Base-by-base conservation (phyloP, 2,888 invertebrate species). In the Ceraclea dissimilis region DNA sequence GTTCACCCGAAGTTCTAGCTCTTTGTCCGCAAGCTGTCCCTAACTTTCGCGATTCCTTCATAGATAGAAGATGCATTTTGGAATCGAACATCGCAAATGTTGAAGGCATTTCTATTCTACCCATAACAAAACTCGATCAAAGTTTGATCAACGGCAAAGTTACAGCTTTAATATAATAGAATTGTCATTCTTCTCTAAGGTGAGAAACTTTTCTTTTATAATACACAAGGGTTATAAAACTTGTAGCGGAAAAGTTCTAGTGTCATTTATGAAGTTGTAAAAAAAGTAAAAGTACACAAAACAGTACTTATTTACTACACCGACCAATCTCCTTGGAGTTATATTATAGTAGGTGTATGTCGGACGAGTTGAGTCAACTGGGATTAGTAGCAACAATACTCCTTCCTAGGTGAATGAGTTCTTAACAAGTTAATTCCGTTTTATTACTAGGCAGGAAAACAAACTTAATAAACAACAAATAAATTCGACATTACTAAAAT, bases 231-330 rank as follows among this genome's bases (percentile, higher is more conserved):
- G 55, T 18, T n/a, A 46, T n/a, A 19, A 53, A 55, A 55, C 50
- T 55, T 55, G 44, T 51, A 55, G 50, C 50, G 50, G 46, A 46
- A 55, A 55, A 55, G 34, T 55, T 55, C 22, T 44, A 55, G 50
- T 50, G 50, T 55, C 55, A 50, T 55, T 55, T 55, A 55, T 43
- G 49, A 54, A 54, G 49, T 49, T 49, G 49, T 54, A n/a, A 39
- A 39, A 39, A 39, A 39, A 13, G 5, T 4, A 13, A n/a, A 26
- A 26, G 26, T 4, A 26, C 5, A 26, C 10, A 26, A 26, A 6
- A 26, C n/a, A n/a, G n/a, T n/a, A n/a, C n/a, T 6, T 26, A 26
- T 26, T 4, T 26, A 26, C 26, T 26, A 26, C 26, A 26, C 26
- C 26, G 26, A 26, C 26, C 26, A 26, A 26, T 26, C 26, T 26